These are phyloP conservation scores for Darevskia mixta DNA, from an alignment of 2,797 vertebrate species.

Conservation along the genomic window DNA sequence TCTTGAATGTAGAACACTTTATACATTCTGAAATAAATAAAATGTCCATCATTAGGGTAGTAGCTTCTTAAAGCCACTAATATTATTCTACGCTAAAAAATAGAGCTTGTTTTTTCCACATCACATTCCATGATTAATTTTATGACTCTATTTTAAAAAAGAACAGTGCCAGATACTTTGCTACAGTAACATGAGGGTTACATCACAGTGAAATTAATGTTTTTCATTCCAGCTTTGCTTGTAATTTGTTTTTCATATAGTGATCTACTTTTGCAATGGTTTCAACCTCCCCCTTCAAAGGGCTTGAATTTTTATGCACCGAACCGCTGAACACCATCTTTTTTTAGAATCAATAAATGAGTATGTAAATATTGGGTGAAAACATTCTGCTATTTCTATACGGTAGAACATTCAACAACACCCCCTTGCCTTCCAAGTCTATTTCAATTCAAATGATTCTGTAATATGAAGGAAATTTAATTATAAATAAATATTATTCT, in stretches of 20 bases:
- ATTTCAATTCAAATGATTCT: background rate
- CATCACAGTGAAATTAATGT: background rate
- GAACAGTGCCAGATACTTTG: background rate
- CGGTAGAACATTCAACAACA: background rate
- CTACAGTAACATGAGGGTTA: background rate
- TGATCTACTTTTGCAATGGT: background rate
- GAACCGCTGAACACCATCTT: background rate
- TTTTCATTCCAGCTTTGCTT: conserved; percentile 22
- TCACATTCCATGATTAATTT: background rate
- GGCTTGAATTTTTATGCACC: background rate
- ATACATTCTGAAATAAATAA: too few species aligned
- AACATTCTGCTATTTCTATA: background rate
- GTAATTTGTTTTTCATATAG: background rate
- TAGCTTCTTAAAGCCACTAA: background rate
- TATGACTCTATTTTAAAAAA: conserved; percentile 1
- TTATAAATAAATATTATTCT: background rate
- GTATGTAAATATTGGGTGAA: background rate
- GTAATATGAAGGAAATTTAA: background rate
- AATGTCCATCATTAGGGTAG: background rate
- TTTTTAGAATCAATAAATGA: background rate
- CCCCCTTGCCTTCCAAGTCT: background rate
- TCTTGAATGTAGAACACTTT: too few species aligned
- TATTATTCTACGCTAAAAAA: background rate
- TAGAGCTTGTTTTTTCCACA: background rate
- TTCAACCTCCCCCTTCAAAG: background rate